Conservation (phyloP, 2,797 vertebrate species). For the Tauraco hartlaubi region DNA sequence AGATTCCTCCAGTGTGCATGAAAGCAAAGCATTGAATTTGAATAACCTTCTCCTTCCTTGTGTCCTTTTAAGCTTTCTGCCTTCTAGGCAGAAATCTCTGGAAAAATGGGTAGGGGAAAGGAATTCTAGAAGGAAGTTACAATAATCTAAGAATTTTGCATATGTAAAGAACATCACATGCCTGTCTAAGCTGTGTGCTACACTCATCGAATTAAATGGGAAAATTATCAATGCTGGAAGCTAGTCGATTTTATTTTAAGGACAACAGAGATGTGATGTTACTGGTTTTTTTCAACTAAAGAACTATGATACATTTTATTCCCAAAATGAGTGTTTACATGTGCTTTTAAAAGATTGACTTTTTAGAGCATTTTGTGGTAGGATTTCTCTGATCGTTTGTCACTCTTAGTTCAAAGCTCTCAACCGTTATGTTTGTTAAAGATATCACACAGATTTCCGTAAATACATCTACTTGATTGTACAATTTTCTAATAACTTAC, state of each 20-base stretch:
- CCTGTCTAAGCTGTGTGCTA: neutral
- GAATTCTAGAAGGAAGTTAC: slow-evolving; percentile 9
- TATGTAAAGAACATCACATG: neutral
- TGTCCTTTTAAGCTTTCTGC: slow-evolving; percentile 46
- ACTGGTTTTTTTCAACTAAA: neutral
- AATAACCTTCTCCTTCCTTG: slow-evolving; percentile 50
- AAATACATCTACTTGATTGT: neutral
- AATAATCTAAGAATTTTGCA: neutral
- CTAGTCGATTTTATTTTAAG: slow-evolving; percentile 19
- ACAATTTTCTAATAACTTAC: neutral
- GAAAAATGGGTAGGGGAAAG: neutral
- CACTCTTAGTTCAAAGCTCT: neutral
- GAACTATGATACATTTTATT: neutral
- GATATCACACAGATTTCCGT: neutral
- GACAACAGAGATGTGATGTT: neutral
- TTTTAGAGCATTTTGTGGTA: neutral
- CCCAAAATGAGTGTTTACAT: neutral
- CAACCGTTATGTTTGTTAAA: neutral
- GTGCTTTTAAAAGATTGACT: neutral
- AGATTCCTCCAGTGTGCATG: slow-evolving; percentile 52
- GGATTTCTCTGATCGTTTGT: neutral
- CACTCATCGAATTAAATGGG: neutral
- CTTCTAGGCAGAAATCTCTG: slow-evolving; percentile 8
- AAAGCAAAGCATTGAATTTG: slow-evolving; percentile 43
- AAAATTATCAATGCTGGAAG: neutral